These are phyloP conservation scores for Spinibarbus caldwelli DNA, from an alignment of 2,797 vertebrate genomes.

Conservation along the genomic window DNA sequence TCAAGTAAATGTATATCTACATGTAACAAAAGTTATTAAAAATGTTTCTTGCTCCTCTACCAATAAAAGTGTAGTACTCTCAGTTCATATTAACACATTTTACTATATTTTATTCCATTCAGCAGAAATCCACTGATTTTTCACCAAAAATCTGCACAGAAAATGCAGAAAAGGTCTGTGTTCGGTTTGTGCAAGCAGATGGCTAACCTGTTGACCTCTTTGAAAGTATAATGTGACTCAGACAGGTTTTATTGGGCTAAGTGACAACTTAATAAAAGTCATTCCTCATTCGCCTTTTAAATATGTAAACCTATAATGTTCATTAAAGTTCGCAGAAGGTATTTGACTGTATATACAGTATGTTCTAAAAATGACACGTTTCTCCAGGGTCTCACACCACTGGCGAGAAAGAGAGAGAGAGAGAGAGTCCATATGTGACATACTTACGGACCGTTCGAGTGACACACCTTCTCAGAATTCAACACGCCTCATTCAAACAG, in stretches of 20 bases:
- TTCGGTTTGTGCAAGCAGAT: neutral
- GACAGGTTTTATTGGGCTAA: neutral
- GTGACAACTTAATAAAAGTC: constrained; percentile 17
- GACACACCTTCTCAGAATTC: constrained; percentile 43
- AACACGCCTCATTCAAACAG: constrained; percentile 46
- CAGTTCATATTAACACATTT: neutral
- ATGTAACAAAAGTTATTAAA: neutral
- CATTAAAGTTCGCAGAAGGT: constrained; percentile 28
- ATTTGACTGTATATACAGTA: constrained; percentile 32
- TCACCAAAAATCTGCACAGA: neutral
- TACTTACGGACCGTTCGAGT: constrained; percentile 35
- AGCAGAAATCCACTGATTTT: neutral
- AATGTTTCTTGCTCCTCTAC: neutral
- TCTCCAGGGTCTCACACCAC: constrained; percentile 36
- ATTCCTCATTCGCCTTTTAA: constrained; percentile 24
- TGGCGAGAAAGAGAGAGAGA: constrained; percentile 17
- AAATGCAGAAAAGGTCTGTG: neutral
- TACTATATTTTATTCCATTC: neutral
- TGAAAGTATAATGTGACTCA: constrained; percentile 4
- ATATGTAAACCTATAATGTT: constrained; percentile 30
- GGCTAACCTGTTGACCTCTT: neutral
- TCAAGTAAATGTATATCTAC: too few relatives aligned
- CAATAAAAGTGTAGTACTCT: neutral
- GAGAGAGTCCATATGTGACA: constrained; percentile 30
- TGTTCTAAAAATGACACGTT: constrained; percentile 45